These are phyloP conservation scores for Microcebus jonahi DNA, from an alignment of 2,113 vertebrate species.

Conservation along the genomic window DNA sequence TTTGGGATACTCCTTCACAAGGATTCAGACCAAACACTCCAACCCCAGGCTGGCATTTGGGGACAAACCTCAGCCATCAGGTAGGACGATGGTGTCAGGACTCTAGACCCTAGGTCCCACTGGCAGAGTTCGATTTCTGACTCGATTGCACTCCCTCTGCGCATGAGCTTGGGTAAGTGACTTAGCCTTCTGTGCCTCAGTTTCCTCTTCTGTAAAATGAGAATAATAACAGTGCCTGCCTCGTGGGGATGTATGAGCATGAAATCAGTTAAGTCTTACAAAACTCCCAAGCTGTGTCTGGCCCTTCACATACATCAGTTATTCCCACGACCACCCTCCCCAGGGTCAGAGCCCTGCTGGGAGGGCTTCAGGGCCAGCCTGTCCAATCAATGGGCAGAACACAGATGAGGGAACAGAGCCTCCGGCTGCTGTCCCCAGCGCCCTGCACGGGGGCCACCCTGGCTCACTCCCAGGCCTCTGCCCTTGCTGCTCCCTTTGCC, in stretches of 20 bases:
- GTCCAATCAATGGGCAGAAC: neutral
- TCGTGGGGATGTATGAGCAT: neutral
- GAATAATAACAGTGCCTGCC: neutral
- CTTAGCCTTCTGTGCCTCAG: neutral
- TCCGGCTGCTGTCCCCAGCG: neutral
- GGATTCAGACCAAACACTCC: neutral
- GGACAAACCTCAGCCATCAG: too few relatives aligned
- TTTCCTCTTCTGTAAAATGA: neutral
- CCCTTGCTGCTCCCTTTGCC: too few relatives aligned
- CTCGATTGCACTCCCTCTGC: neutral
- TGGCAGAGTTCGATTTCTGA: neutral
- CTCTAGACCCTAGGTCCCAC: neutral
- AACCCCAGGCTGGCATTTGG: neutral
- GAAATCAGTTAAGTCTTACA: neutral
- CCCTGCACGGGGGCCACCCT: fast-evolving
- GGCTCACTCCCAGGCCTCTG: neutral
- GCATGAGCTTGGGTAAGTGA: neutral
- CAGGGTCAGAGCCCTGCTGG: neutral
- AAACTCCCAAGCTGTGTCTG: neutral
- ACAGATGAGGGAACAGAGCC: neutral
- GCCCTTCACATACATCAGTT: too few relatives aligned
- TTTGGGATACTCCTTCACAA: neutral
- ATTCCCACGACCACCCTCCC: neutral
- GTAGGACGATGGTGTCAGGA: neutral
- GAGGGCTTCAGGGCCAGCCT: neutral